Base-by-base conservation (phyloP, 2,113 vertebrate genomes). In the Balaeniceps rex region DNA sequence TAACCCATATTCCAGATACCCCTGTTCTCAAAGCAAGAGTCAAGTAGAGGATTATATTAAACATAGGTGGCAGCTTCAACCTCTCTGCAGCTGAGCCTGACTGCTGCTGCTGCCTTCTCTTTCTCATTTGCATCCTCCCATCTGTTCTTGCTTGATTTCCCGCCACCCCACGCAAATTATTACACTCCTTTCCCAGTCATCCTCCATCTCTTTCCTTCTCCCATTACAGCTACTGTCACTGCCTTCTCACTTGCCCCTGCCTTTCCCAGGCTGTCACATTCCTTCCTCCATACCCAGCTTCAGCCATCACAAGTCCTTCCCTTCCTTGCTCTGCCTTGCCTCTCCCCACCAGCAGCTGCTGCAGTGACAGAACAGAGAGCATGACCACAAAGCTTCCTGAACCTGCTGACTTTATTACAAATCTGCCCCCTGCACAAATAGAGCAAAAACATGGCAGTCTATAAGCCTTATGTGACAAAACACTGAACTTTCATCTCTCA, bases 141-240 rank as follows among this genome's bases (percentile, higher is more conserved):
- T 96, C 96, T 96, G 96, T 90, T 96, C 87, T 80, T 80, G 28
- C 82, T 95, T 94, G 84, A 74, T 89, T 93, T 97, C 96, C 93
- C 96, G 84, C 74, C 82, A 94, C 47, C 46, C 61, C 52, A 93
- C 91, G 91, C 84, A 94, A 89, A 93, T 65, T 49, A 93, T 90
- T 95, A 42, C 75, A 85, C 82, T 95, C 52, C 28, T 90, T 87
- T 96, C 61, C 89, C 75, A 87, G 70, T 61, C 82, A 70, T 96
- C 93, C 89, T 96, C 92, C 92, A 74, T 29, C 44, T 85, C 58
- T 66, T 90, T 80, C 91, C 78, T 91, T 89, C 90, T 88, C 61
- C 38, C 14, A 2, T 57, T 91, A 33, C 58, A 91, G 70, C 31
- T 92, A 65, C 94, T 55, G 19, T 72, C 57, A 82, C 36, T 87